Evolutionary conservation across 2,888 invertebrate species (phyloP).

Genomic region (Campaea margaritaria): DNA sequence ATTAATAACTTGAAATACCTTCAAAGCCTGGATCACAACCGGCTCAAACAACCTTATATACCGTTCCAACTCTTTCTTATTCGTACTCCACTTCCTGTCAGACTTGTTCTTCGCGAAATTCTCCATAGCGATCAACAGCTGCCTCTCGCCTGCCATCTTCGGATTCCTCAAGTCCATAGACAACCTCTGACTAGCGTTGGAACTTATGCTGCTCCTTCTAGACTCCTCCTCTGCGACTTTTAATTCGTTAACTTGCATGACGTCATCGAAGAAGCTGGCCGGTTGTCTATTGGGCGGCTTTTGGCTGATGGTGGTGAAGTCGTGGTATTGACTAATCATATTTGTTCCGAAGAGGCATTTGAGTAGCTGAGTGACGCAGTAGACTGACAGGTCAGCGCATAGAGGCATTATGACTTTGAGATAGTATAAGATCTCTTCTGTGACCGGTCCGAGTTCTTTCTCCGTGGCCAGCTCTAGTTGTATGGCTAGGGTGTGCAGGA

Average conservation of each 20-base stretch:
- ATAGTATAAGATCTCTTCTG: slow-evolving; percentile 92
- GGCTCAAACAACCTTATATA: slow-evolving; percentile 97
- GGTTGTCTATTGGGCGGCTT: slow-evolving; percentile 36
- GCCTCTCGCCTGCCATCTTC: slow-evolving; percentile 67
- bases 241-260: slow-evolving; percentile 64
- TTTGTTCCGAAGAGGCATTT: slow-evolving; percentile 92
- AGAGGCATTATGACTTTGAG: slow-evolving; percentile 89
- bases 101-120: slow-evolving; percentile 76
- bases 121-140: slow-evolving; percentile 73
- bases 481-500: slow-evolving; percentile 88
- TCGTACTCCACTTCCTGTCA: slow-evolving; percentile 79
- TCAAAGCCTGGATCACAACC: slow-evolving; percentile 96
- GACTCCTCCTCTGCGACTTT: slow-evolving; percentile 50
- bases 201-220: slow-evolving; percentile 64
- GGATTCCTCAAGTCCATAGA: slow-evolving; percentile 66
- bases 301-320: slow-evolving; percentile 69
- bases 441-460: slow-evolving; percentile 89
- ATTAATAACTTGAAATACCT: slow-evolving; percentile 78
- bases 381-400: slow-evolving; percentile 88
- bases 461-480: slow-evolving; percentile 89
- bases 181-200: slow-evolving; percentile 69
- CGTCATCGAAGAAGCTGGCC: slow-evolving; percentile 63
- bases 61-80: slow-evolving; percentile 86
- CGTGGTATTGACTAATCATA: slow-evolving; percentile 80
- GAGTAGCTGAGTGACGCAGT: slow-evolving; percentile 90